Evolutionary conservation across 2,113 vertebrate genomes (phyloP).

Genomic region (Sinocyclocheilus anophthalmus): DNA sequence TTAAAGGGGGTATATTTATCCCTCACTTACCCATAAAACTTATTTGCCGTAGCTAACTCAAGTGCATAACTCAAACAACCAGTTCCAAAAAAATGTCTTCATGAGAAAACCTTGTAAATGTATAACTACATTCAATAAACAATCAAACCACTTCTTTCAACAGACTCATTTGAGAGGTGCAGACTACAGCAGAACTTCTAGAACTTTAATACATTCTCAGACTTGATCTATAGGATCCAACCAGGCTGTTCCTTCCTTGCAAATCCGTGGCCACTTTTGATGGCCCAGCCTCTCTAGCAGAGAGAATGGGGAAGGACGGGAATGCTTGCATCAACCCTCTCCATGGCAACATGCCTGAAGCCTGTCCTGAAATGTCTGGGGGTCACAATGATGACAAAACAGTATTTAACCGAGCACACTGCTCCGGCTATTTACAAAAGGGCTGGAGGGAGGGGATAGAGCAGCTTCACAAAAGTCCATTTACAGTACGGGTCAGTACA

Average conservation of each 20-base stretch:
- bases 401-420: slow-evolving; percentile 70
- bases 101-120: slow-evolving; percentile 10
- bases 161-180: not conserved
- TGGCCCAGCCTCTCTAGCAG: not conserved
- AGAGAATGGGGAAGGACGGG: slow-evolving; percentile 34
- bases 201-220: slow-evolving; percentile 6
- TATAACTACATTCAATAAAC: slow-evolving; percentile 11
- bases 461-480: slow-evolving; percentile 70
- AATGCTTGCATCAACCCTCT: slow-evolving; percentile 63
- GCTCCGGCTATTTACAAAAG: slow-evolving; percentile 65
- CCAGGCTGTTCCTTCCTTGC: slow-evolving; percentile 25
- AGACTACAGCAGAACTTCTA: not conserved
- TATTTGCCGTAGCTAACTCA: slow-evolving; percentile 31
- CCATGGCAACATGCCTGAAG: slow-evolving; percentile 66
- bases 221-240: no score
- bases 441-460: slow-evolving; percentile 47
- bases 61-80: not conserved
- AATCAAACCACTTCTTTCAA: not conserved
- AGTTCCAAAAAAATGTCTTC: not conserved
- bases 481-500: slow-evolving; percentile 80
- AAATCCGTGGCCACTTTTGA: not conserved
- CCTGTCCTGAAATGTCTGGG: slow-evolving; percentile 46
- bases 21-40: not conserved
- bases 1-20: not conserved
- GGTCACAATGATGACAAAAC: slow-evolving; percentile 54